Evolutionary conservation across 2,113 vertebrate species (phyloP).

Genomic region (Manacus vitellinus): DNA sequence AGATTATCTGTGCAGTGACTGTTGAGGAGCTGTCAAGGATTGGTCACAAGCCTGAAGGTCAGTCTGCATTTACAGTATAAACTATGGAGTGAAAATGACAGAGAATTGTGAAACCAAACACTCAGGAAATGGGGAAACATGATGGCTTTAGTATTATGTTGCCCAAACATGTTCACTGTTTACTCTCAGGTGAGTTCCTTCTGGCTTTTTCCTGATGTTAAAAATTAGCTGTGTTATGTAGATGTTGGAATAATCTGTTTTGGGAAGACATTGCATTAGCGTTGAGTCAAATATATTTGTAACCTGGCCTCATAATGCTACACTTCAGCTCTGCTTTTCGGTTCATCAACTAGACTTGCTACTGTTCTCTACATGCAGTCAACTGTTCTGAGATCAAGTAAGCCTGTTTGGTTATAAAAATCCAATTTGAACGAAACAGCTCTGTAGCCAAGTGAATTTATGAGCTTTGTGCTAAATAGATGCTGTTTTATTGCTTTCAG

Average conservation of each 20-base stretch:
- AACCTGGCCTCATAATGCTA: neutral
- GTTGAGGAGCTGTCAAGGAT: neutral
- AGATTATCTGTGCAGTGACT: neutral
- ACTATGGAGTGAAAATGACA: conserved; percentile 7
- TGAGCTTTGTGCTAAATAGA: neutral
- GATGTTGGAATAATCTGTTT: neutral
- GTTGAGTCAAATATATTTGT: conserved; percentile 23
- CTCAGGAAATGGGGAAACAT: conserved; percentile 58
- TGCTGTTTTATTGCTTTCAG: neutral
- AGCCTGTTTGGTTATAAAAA: conserved; percentile 1
- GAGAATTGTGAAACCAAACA: conserved; percentile 27
- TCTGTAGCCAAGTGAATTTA: neutral
- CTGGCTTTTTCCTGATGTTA: conserved; percentile 19
- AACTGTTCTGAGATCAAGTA: conserved; percentile 56
- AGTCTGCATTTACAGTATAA: conserved; percentile 26
- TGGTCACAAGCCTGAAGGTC: neutral
- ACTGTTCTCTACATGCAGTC: neutral
- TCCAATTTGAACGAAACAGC: neutral
- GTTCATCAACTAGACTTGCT: neutral
- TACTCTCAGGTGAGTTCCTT: conserved; percentile 14
- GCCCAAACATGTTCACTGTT: conserved; percentile 48
- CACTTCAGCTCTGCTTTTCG: neutral
- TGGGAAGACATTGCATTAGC: neutral
- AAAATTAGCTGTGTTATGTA: neutral
- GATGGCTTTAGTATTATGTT: conserved; percentile 52